These are phyloP conservation scores for Leptodactylus fuscus DNA, from an alignment of 2,113 vertebrate genomes.

Conservation along the genomic window DNA sequence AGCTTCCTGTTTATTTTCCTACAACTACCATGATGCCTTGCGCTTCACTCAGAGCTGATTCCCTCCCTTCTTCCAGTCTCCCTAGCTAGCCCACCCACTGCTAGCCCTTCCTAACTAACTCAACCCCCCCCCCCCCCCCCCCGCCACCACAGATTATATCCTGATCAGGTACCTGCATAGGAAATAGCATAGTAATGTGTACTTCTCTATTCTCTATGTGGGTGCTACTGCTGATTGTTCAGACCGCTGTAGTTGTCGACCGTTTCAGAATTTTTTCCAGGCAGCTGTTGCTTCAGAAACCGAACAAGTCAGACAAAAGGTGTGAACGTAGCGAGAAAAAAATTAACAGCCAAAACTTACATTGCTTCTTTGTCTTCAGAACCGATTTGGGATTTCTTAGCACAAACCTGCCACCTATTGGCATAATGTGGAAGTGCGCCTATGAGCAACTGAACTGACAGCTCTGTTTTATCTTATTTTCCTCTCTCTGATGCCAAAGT, in stretches of 20 bases:
- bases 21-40: too few relatives aligned
- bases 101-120: too few relatives aligned
- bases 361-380: background rate
- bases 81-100: too few relatives aligned
- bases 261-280: background rate
- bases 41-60: too few relatives aligned
- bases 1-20: too few relatives aligned
- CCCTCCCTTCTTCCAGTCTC: too few relatives aligned
- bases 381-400: background rate
- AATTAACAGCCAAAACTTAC: background rate
- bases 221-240: background rate
- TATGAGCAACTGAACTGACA: background rate
- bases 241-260: background rate
- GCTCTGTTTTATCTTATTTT: background rate
- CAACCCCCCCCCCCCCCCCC: too few relatives aligned
- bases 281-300: background rate
- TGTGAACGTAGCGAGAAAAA: background rate
- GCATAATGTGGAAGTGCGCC: background rate
- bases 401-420: conserved; percentile 22
- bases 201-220: too few relatives aligned
- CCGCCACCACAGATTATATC: too few relatives aligned
- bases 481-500: background rate
- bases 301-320: background rate
- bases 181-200: too few relatives aligned
- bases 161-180: background rate